phyloP scores from a whole-genome alignment of 2,888 invertebrate genomes.

The Gastracanthus pulcherrimus region DNA sequence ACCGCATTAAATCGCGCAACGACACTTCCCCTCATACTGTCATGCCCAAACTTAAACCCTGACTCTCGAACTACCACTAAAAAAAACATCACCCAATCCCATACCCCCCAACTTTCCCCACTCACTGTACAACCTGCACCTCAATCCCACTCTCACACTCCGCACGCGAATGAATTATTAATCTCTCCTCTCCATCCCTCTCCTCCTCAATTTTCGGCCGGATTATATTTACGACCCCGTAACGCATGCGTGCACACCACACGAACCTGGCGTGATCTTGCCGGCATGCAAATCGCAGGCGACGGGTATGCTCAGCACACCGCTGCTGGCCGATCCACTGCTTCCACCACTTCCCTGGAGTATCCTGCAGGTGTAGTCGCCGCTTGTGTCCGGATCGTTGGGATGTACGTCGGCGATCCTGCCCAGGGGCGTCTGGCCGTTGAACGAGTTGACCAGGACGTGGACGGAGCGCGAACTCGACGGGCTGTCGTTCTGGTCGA shows the following conservation, averaged over 20 bases:
- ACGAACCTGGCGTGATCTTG: slow-evolving; percentile 82
- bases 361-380: slow-evolving; percentile 92
- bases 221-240: slow-evolving; percentile 64
- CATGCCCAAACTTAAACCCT: too few species aligned
- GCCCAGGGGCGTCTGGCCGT: slow-evolving; percentile 87
- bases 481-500: slow-evolving; percentile 95
- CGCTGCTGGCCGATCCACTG: slow-evolving; percentile 78
- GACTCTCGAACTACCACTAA: too few species aligned
- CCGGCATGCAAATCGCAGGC: slow-evolving; percentile 90
- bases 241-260: too few species aligned
- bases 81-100: too few species aligned
- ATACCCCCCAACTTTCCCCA: too few species aligned
- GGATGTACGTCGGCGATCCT: slow-evolving; percentile 95
- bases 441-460: slow-evolving; percentile 87
- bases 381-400: slow-evolving; percentile 93
- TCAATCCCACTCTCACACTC: neutral
- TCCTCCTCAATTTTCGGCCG: slow-evolving; percentile 58
- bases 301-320: slow-evolving; percentile 85
- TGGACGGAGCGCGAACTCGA: slow-evolving; percentile 90
- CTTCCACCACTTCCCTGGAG: too few species aligned
- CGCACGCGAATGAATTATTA: slow-evolving; percentile 68
- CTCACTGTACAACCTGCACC: too few species aligned
- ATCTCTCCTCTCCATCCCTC: slow-evolving; percentile 46
- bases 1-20: too few species aligned
- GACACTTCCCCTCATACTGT: too few species aligned